Evolutionary conservation across 2,797 vertebrate genomes (phyloP).

Genomic region (Telmatherina bonti): DNA sequence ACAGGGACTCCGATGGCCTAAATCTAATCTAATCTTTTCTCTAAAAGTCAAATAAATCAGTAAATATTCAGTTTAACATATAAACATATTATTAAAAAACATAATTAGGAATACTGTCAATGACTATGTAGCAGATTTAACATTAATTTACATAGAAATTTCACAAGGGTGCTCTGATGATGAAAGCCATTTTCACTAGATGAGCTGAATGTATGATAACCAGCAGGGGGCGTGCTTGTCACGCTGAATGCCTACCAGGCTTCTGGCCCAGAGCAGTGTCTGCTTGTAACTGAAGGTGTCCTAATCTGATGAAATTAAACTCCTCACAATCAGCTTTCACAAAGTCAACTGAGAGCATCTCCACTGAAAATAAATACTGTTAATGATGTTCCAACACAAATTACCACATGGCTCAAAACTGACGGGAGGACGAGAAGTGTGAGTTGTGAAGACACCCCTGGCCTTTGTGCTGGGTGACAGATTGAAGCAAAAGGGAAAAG

Average conservation of each 20-base stretch:
- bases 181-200: neutral
- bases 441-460: neutral
- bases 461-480: conserved; percentile 14
- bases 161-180: neutral
- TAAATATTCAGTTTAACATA: too few species aligned
- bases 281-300: conserved; percentile 52
- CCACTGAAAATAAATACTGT: conserved; percentile 46
- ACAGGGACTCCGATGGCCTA: too few species aligned
- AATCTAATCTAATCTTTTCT: too few species aligned
- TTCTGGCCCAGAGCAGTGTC: conserved; percentile 17
- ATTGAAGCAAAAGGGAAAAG: neutral
- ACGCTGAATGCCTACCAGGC: conserved; percentile 33
- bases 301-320: conserved; percentile 75
- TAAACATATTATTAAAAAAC: neutral
- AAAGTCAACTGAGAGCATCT: conserved; percentile 61
- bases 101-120: neutral
- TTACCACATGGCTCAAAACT: conserved; percentile 8
- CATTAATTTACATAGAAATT: neutral
- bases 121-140: neutral
- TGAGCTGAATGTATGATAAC: neutral
- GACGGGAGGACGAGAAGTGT: conserved; percentile 8
- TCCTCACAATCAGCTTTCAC: conserved; percentile 71
- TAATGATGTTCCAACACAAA: conserved; percentile 50
- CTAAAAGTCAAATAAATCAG: too few species aligned
- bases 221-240: conserved; percentile 74